Base-by-base conservation (phyloP, 2,797 vertebrate genomes). In the Bucorvus abyssinicus region DNA sequence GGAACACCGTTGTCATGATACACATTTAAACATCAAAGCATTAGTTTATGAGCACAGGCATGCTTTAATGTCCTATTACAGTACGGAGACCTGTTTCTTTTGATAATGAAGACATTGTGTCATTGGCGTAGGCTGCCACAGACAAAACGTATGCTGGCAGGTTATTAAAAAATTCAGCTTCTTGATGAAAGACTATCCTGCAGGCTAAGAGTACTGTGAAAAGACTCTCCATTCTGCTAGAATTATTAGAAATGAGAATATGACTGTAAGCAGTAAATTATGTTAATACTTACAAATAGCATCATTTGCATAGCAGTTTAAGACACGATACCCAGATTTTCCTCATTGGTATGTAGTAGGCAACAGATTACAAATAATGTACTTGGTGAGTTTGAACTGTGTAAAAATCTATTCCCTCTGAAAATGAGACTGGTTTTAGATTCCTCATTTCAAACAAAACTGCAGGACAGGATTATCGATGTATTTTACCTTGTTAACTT, bases 191-290 rank as follows among this genome's bases (percentile, higher is more conserved):
- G 98, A 98, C 98, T 98, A 94, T 98, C 98, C 98, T 98, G 97
- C 97, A 98, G 98, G 98, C 98, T 98, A 98, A 97, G 95, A 98
- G 98, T 96, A 97, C 98, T 96, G 95, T 97, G 97, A 97, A 98
- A 97, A 97, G 94, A 81, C 93, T 97, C 97, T 98, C 97, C 97
- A 98, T 98, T 98, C 97, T 94, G 95, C 78, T 92, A 97, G 97
- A 98, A 98, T 98, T 98, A 98, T 98, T 98, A 98, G 98, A 97
- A 98, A 98, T 87, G 97, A 98, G 97, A 97, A 96, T 95, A 98
- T 98, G 98, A 98, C 98, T 98, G 97, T 98, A 98, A 98, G 98
- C 98, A 98, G 97, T 98, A 98, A 98, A 98, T 98, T 98, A 98
- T 98, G 98, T 98, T 98, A 98, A 98, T 98, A 97, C 97, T 98